phyloP scores from a whole-genome alignment of 2,797 vertebrate species.

The Paratrypauchen microcephalus region DNA sequence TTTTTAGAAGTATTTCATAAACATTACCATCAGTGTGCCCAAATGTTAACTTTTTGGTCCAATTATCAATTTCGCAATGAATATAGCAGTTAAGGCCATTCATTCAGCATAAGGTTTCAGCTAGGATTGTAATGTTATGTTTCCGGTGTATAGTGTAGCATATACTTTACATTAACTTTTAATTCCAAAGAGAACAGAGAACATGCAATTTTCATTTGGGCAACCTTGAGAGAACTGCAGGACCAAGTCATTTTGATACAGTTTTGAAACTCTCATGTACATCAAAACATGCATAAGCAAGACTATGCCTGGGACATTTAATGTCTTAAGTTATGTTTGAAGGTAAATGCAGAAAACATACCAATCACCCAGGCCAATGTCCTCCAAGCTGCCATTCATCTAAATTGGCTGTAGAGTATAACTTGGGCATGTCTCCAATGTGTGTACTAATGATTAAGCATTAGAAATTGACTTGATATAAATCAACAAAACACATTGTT shows the following conservation, averaged over 20 bases:
- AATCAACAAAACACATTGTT: no score
- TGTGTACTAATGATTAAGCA: neutral
- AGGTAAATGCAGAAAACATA: constrained; percentile 5
- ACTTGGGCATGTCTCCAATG: neutral
- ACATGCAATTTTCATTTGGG: constrained; percentile 56
- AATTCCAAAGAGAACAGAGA: constrained; percentile 27
- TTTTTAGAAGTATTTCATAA: neutral
- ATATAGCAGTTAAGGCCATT: no score
- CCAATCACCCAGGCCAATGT: neutral
- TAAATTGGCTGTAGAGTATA: neutral
- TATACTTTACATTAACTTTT: no score
- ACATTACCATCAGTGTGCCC: no score
- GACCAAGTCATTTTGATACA: constrained; percentile 54
- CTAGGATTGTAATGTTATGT: no score
- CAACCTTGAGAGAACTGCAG: constrained; percentile 37
- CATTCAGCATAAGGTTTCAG: no score
- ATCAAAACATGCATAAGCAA: constrained; percentile 10
- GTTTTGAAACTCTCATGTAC: constrained; percentile 45
- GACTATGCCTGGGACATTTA: neutral
- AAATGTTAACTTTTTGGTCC: no score
- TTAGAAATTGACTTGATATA: neutral
- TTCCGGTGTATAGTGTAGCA: no score
- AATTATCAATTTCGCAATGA: no score
- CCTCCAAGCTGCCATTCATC: neutral
- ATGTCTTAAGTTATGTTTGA: neutral